Evolutionary conservation across 2,797 vertebrate genomes (phyloP).

Genomic region (Hemibagrus guttatus): DNA sequence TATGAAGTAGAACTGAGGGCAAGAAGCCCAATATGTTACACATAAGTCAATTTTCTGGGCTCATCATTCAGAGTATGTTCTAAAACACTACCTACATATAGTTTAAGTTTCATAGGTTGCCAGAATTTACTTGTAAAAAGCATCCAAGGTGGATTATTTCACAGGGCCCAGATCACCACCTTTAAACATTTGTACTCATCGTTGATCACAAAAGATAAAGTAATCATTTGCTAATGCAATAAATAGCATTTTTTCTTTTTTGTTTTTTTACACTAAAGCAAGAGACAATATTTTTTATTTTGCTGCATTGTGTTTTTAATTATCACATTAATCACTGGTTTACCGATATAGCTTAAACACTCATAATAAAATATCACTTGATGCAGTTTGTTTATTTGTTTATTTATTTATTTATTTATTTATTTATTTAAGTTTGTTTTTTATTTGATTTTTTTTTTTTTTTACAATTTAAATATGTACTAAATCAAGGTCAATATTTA

Average conservation of each 20-base stretch:
- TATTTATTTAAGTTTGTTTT: background rate
- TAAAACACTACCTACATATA: too few species aligned
- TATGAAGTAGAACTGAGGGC: too few species aligned
- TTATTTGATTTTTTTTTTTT: background rate
- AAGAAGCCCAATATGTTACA: too few species aligned
- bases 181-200: background rate
- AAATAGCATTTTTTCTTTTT: background rate
- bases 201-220: too few species aligned
- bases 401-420: background rate
- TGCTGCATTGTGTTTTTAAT: background rate
- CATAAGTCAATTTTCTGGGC: too few species aligned
- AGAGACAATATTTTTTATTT: background rate
- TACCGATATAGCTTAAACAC: background rate
- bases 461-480: background rate
- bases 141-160: background rate
- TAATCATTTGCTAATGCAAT: too few species aligned
- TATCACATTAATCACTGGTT: background rate
- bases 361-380: background rate
- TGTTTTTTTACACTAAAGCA: too few species aligned
- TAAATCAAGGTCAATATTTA: background rate
- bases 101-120: background rate
- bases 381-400: background rate
- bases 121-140: background rate
- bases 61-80: too few species aligned
- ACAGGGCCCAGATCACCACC: background rate